A percentile compares a stretch with the other conserved stretches of the same genome.
Evolutionary conservation across 2,113 vertebrate species (phyloP).

Genomic region (Phaethornis superciliosus): DNA sequence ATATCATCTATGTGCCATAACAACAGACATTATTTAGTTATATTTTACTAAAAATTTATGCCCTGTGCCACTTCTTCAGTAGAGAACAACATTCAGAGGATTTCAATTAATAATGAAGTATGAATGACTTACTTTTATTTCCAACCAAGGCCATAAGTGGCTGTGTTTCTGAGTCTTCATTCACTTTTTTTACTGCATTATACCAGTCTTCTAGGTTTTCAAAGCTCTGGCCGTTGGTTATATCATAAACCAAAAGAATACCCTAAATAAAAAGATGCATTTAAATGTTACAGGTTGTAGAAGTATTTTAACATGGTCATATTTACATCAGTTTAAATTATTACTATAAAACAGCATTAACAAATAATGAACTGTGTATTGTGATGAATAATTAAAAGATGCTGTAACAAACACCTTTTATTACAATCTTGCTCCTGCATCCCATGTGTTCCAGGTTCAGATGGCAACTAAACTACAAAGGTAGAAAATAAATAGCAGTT

Average conservation of each 20-base stretch:
- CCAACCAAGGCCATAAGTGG: slow-evolving; percentile 93
- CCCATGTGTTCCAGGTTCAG: not conserved
- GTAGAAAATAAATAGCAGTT: not conserved
- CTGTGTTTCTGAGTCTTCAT: slow-evolving; percentile 89
- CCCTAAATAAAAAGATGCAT: slow-evolving; percentile 79
- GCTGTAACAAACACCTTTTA: not conserved
- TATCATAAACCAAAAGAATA: slow-evolving; percentile 96
- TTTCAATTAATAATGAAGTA: not conserved
- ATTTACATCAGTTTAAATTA: not conserved
- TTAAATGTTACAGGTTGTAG: not conserved
- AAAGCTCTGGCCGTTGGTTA: slow-evolving; percentile 98
- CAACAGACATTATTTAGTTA: not conserved
- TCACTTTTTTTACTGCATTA: slow-evolving; percentile 91
- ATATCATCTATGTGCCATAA: not conserved
- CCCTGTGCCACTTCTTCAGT: not conserved
- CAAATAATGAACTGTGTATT: not conserved
- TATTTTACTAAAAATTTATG: not conserved
- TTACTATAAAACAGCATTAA: not conserved
- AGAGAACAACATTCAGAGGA: not conserved
- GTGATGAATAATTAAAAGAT: not conserved
- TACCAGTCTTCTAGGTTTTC: slow-evolving; percentile 99
- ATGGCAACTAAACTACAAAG: not conserved
- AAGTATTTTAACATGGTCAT: not conserved
- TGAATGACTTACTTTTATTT: slow-evolving; percentile 93
- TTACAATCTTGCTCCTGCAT: not conserved